Conservation (phyloP, 2,797 vertebrate genomes). For the Tinamus major region DNA sequence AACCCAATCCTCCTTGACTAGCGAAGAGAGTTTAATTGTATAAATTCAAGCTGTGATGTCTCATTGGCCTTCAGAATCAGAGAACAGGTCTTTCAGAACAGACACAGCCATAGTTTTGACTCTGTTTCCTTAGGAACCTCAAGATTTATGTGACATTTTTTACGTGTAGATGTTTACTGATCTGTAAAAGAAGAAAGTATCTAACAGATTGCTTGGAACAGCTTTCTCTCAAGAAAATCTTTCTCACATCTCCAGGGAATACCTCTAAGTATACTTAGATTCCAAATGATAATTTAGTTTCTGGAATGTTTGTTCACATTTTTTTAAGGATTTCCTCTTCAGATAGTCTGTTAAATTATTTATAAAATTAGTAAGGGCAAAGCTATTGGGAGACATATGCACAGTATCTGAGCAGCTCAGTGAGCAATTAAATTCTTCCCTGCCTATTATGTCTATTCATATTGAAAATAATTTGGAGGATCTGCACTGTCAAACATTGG, state of each 20-base stretch:
- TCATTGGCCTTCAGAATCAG: not conserved
- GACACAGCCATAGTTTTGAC: not conserved
- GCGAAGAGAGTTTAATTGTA: not conserved
- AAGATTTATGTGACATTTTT: not conserved
- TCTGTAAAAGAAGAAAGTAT: not conserved
- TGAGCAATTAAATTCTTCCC: not conserved
- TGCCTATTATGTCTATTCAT: not conserved
- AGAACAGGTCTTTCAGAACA: not conserved
- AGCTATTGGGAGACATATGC: not conserved
- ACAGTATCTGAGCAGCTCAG: not conserved
- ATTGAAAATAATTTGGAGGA: not conserved
- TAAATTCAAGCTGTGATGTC: not conserved
- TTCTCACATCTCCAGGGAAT: not conserved
- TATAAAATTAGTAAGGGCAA: not conserved
- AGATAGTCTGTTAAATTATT: conserved; percentile 9
- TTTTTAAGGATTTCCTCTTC: not conserved
- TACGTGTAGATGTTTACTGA: not conserved
- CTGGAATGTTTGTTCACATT: not conserved
- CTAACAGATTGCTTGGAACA: not conserved
- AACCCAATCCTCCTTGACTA: too few species aligned
- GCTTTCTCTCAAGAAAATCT: not conserved
- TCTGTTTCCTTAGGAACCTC: not conserved
- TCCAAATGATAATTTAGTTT: not conserved
- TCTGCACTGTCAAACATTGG: not conserved
- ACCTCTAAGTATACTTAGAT: not conserved